These are phyloP conservation scores for Polyommatus icarus DNA, from an alignment of 2,888 invertebrate species.

Conservation along the genomic window DNA sequence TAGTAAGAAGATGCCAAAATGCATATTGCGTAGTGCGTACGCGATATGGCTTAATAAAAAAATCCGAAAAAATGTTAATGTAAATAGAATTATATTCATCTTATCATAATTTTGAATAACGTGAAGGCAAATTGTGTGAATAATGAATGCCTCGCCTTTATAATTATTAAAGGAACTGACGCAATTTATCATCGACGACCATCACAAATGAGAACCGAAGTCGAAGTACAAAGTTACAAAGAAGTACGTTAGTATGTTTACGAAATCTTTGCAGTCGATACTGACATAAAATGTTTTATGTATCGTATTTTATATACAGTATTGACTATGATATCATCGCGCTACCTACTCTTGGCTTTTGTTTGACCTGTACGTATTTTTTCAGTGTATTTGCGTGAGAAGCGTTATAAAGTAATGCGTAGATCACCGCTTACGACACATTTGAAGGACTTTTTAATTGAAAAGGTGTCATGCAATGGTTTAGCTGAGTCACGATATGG, in stretches of 20 bases:
- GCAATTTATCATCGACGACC: conserved; percentile 6
- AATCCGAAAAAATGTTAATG: not conserved
- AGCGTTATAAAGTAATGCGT: conserved; percentile 21
- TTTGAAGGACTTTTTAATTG: conserved; percentile 29
- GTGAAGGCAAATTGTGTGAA: not conserved
- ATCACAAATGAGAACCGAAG: not conserved
- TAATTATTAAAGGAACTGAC: not conserved
- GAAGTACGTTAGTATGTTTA: not conserved
- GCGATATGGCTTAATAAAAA: not conserved
- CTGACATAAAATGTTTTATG: conserved; percentile 24
- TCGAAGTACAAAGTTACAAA: not conserved
- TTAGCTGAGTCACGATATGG: conserved; percentile 8
- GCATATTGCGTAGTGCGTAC: not conserved
- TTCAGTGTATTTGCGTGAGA: conserved; percentile 31
- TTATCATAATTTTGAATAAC: not conserved
- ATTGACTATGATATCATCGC: conserved; percentile 25
- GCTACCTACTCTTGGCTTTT: conserved; percentile 29
- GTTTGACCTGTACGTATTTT: conserved; percentile 26
- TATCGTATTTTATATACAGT: conserved; percentile 10
- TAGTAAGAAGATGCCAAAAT: not conserved
- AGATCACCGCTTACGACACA: conserved; percentile 3
- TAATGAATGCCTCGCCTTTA: not conserved
- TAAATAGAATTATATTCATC: not conserved
- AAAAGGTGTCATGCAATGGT: conserved; percentile 21
- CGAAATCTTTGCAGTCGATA: conserved; percentile 17